Base-by-base conservation (phyloP, 2,888 invertebrate species). In the Melieria crassipennis region DNA sequence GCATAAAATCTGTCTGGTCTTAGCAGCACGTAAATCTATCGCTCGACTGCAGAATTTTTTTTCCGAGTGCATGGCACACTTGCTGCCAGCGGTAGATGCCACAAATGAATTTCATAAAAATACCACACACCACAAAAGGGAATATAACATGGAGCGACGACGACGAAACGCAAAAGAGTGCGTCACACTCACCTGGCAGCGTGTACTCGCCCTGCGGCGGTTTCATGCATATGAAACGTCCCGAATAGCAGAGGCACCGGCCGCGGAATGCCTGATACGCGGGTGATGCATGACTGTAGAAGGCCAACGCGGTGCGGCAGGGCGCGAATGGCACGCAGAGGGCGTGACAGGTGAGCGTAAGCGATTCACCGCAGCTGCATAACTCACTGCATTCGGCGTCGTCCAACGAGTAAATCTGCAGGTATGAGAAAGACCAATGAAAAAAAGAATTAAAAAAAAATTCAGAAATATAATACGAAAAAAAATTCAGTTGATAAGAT, bases 191-290 rank as follows among this genome's bases (percentile, higher is more conserved):
- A 87, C 87, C 87, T 80, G 87, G 87, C 75, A 87, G 78, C 72
- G 81, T 79, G 78, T 87, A 87, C 83, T 89, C 88, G 89, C 91
- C 91, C 75, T 91, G 91, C 75, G 91, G 89, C 70, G 96, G 96
- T 82, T 95, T 91, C 93, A 95, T 95, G 88, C 96, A 96, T 88
- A 96, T 95, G 87, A 96, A 96, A 76, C 93, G 92, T 50, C 96
- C 95, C 42, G 95, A 95, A 88, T 96, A 96, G 88, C 96, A 96
- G 80, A 95, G 91, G 87, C 96, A 96, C 73, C 94, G 91, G 56
- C 96, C 95, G 56, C 95, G 90, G 85, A 93, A 95, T 7, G 96
- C 96, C 87, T 95, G 95, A 88, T 95, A 96, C 69, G 95, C 94
- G 7, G 96, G 95, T 3, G 95, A 94, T 55, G 94, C 94, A 87